A percentile compares a stretch with the other conserved stretches of the same genome.
Evolutionary conservation across 2,888 invertebrate genomes (phyloP).

Genomic region (Sphaerophoria taeniata): DNA sequence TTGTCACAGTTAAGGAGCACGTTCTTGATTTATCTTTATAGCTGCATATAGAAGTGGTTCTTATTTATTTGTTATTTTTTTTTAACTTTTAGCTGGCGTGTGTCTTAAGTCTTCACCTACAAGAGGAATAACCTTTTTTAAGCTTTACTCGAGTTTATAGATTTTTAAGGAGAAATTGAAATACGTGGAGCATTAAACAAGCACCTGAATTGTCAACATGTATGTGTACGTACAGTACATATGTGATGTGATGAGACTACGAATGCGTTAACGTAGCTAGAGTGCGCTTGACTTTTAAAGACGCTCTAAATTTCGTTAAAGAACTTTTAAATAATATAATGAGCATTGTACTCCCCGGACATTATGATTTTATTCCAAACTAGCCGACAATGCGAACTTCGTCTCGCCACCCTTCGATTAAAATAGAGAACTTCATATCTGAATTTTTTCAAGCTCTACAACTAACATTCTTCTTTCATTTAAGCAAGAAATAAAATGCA

Average conservation of each 20-base stretch:
- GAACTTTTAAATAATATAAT: too few species aligned
- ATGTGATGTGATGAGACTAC: not conserved
- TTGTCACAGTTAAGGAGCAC: slow-evolving; percentile 52
- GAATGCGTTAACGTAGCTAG: too few species aligned
- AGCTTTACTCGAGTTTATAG: slow-evolving; percentile 57
- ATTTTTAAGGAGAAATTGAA: slow-evolving; percentile 66
- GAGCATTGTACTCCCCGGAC: too few species aligned
- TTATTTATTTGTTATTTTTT: slow-evolving; percentile 11
- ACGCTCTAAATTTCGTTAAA: too few species aligned
- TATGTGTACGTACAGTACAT: not conserved
- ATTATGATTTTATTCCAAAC: too few species aligned
- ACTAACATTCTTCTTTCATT: too few species aligned
- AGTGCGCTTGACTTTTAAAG: too few species aligned
- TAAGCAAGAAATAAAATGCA: too few species aligned
- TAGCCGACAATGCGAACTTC: too few species aligned
- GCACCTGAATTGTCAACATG: not conserved
- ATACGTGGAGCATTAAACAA: slow-evolving; percentile 57
- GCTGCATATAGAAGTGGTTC: slow-evolving; percentile 62
- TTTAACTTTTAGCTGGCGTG: not conserved
- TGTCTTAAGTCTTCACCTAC: slow-evolving; percentile 15
- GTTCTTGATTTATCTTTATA: slow-evolving; percentile 73
- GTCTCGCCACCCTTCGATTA: too few species aligned
- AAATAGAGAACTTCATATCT: too few species aligned
- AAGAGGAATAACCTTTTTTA: slow-evolving; percentile 55
- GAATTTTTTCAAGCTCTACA: too few species aligned